A percentile compares a stretch with the other conserved stretches of the same genome.
Conservation (phyloP, 1,140 invertebrate species). For the Drosophila insularis region DNA sequence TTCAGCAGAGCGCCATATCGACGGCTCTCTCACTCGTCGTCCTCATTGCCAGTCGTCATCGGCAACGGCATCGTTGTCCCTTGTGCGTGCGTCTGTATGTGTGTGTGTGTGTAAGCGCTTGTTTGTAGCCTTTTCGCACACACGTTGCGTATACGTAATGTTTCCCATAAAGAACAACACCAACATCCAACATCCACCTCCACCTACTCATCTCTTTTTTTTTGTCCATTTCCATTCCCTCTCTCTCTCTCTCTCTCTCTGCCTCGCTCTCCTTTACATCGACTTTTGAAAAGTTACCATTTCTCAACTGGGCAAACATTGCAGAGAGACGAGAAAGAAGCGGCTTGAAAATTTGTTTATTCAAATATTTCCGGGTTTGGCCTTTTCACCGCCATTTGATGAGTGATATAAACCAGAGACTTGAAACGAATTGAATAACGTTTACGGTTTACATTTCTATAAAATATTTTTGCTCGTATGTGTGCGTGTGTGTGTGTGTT, state of each 20-base stretch:
- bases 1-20: slow-evolving; percentile 25
- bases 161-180: slow-evolving; percentile 61
- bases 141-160: slow-evolving; percentile 79
- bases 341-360: slow-evolving; percentile 65
- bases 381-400: slow-evolving; percentile 73
- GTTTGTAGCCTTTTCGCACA: slow-evolving; percentile 71
- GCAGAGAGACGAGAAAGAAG: slow-evolving; percentile 12
- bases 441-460: slow-evolving; percentile 1
- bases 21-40: slow-evolving; percentile 28
- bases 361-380: slow-evolving; percentile 57
- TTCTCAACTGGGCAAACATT: not conserved
- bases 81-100: slow-evolving; percentile 21
- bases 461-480: not conserved
- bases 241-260: not conserved
- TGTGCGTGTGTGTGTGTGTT: not conserved
- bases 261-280: not conserved
- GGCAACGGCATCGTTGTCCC: slow-evolving; percentile 26
- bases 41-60: slow-evolving; percentile 41
- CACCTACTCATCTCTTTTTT: not conserved
- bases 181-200: not conserved
- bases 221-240: not conserved
- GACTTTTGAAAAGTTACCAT: not conserved
- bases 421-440: slow-evolving; percentile 12
- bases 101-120: slow-evolving; percentile 23
- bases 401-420: slow-evolving; percentile 62